Evolutionary conservation across 2,797 vertebrate genomes (phyloP).

Genomic region (Chromobotia macracanthus): DNA sequence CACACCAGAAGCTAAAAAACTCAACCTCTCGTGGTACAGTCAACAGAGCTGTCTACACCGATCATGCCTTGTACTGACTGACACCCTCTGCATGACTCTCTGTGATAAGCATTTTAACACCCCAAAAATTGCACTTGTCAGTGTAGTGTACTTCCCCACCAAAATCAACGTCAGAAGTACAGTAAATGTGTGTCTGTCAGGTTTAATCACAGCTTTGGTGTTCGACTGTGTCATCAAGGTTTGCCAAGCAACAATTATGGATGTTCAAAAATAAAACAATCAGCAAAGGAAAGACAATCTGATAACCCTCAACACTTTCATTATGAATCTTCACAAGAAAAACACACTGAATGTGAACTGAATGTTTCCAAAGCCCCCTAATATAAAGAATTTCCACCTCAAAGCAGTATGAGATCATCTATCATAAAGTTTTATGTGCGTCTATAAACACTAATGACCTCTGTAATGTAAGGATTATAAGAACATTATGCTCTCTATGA

Average conservation of each 20-base stretch:
- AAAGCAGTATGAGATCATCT: slow-evolving; percentile 32
- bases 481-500: slow-evolving; percentile 46
- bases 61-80: no score
- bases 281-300: neutral
- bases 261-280: neutral
- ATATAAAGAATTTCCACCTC: slow-evolving; percentile 4
- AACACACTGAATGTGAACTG: neutral
- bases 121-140: no score
- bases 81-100: no score
- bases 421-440: slow-evolving; percentile 46
- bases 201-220: no score
- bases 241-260: neutral
- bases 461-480: slow-evolving; percentile 52
- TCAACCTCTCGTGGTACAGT: no score
- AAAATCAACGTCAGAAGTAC: no score
- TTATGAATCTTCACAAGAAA: neutral
- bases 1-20: no score
- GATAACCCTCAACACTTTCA: neutral
- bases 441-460: slow-evolving; percentile 55
- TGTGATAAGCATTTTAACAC: no score
- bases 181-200: neutral
- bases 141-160: neutral
- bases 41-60: no score
- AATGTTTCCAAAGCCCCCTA: no score
- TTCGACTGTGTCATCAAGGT: neutral